phyloP scores from a whole-genome alignment of 2,888 invertebrate genomes.

The Nymphalis c-album region DNA sequence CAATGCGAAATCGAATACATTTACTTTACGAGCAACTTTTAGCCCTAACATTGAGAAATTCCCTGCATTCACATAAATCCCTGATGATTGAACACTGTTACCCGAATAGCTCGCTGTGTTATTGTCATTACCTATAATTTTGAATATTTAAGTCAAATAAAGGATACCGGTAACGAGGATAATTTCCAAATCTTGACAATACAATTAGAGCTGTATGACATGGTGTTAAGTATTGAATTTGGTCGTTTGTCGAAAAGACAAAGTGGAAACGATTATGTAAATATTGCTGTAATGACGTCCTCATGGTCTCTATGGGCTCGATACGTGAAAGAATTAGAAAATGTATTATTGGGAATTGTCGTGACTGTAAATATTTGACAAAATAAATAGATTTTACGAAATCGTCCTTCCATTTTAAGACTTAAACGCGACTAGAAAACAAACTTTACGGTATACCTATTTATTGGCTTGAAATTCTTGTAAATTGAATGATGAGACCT shows the following conservation, averaged over 20 bases:
- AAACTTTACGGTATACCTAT: too few species aligned
- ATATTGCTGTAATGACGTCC: slow-evolving; percentile 38
- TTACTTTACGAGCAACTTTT: slow-evolving; percentile 21
- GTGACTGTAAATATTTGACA: too few species aligned
- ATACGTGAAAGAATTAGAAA: slow-evolving; percentile 9
- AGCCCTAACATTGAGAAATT: slow-evolving; percentile 13
- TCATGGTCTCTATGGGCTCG: slow-evolving; percentile 11
- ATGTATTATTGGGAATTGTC: too few species aligned
- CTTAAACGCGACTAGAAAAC: too few species aligned
- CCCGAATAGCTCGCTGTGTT: slow-evolving; percentile 25
- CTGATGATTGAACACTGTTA: slow-evolving; percentile 37
- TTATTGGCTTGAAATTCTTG: too few species aligned
- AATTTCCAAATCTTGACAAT: neutral
- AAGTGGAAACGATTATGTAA: slow-evolving; percentile 38
- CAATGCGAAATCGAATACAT: slow-evolving; percentile 23
- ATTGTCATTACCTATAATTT: slow-evolving; percentile 34
- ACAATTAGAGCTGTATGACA: neutral
- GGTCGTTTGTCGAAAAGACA: neutral
- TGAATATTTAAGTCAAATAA: slow-evolving; percentile 25
- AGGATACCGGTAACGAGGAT: slow-evolving; percentile 3
- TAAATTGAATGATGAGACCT: neutral
- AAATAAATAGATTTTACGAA: too few species aligned
- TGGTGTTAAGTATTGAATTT: slow-evolving; percentile 13
- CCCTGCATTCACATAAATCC: slow-evolving; percentile 44
- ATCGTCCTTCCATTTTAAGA: too few species aligned